Conservation (phyloP, 2,113 vertebrate species). For the Bos javanicus region DNA sequence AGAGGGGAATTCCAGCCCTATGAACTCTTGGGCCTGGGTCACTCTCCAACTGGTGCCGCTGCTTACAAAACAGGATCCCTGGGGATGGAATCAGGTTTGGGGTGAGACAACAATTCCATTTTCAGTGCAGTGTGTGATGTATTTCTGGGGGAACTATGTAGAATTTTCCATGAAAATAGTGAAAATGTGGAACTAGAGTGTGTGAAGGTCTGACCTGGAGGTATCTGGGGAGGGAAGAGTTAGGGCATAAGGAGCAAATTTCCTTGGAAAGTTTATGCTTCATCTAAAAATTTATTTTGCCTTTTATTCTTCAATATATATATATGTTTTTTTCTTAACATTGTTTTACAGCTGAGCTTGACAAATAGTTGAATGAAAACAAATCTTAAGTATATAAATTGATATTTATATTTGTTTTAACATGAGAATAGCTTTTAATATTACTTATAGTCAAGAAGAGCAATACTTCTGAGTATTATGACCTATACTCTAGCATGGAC, state of each 20-base stretch:
- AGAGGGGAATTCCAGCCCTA: too few species aligned
- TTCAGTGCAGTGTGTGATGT: background rate
- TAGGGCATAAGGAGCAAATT: background rate
- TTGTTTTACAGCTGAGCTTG: background rate
- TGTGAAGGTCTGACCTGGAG: background rate
- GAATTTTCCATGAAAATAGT: background rate
- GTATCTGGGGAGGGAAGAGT: background rate
- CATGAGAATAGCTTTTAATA: background rate
- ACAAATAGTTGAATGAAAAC: background rate
- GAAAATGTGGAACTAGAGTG: background rate
- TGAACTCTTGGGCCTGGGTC: background rate
- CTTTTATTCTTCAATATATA: background rate
- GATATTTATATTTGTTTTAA: background rate
- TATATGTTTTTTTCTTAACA: background rate
- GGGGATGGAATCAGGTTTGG: background rate
- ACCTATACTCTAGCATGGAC: background rate
- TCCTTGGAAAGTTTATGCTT: background rate
- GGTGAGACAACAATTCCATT: background rate
- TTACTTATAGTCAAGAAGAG: background rate
- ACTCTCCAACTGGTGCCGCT: background rate
- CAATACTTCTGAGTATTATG: background rate
- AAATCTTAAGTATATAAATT: background rate
- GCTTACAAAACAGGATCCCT: background rate
- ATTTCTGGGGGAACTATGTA: background rate
- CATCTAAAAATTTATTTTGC: slow-evolving; percentile 7